These are phyloP conservation scores for Sycophaga agraensis DNA, from an alignment of 1,140 invertebrate genomes.

Conservation along the genomic window DNA sequence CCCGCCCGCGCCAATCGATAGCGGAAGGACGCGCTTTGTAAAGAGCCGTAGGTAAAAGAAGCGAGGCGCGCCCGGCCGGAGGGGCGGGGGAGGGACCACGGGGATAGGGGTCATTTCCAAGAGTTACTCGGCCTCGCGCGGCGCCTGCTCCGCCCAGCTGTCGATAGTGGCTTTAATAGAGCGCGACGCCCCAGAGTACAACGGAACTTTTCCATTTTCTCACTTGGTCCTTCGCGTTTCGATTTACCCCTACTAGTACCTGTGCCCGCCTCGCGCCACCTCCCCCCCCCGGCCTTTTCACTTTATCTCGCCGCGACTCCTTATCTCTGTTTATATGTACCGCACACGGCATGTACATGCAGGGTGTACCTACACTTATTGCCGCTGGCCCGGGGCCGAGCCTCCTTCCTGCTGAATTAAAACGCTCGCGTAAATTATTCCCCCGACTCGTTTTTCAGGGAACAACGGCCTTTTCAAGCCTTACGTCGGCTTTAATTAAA, in stretches of 20 bases:
- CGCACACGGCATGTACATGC: too few relatives aligned
- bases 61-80: not conserved
- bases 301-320: slow-evolving; percentile 11
- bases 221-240: slow-evolving; percentile 9
- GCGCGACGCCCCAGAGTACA: not conserved
- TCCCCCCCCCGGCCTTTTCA: not conserved
- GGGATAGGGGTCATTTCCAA: slow-evolving; percentile 1
- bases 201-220: slow-evolving; percentile 26
- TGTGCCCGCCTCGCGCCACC: not conserved
- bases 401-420: too few relatives aligned
- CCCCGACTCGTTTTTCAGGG: slow-evolving; percentile 19
- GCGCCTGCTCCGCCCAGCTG: not conserved
- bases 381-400: too few relatives aligned
- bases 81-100: too few relatives aligned
- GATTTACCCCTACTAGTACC: slow-evolving; percentile 6
- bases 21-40: not conserved
- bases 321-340: too few relatives aligned
- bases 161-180: slow-evolving; percentile 17
- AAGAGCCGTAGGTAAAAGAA: not conserved
- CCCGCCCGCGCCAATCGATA: not conserved
- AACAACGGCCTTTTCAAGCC: slow-evolving; percentile 4
- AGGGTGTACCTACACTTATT: too few relatives aligned
- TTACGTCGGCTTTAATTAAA: slow-evolving; percentile 11
- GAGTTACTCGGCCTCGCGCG: not conserved
- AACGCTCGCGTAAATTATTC: slow-evolving; percentile 24